Percentiles rank a stretch among this genome's conserved stretches.
Conservation (phyloP, 2,888 invertebrate species). For the Mactromeris polynyma region DNA sequence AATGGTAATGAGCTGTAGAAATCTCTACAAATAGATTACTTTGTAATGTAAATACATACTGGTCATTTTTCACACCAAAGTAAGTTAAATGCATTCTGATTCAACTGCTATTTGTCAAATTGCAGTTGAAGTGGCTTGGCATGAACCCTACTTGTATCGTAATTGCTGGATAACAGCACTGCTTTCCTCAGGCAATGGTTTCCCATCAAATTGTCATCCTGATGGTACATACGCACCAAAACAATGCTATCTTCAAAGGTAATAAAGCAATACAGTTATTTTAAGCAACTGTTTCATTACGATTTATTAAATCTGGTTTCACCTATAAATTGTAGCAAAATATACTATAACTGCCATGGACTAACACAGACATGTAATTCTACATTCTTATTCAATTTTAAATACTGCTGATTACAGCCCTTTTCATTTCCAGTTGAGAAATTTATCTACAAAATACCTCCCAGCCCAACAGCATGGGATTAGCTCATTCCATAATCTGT, state of each 20-base stretch:
- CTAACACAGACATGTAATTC: too few species aligned
- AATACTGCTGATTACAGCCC: too few species aligned
- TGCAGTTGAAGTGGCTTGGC: conserved; percentile 54
- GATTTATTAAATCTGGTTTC: too few species aligned
- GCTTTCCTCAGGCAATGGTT: conserved; percentile 42
- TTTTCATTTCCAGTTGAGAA: too few species aligned
- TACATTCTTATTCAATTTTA: too few species aligned
- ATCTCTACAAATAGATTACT: too few species aligned
- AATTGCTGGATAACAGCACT: conserved; percentile 68
- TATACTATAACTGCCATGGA: too few species aligned
- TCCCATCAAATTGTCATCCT: conserved; percentile 56
- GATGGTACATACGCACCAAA: conserved; percentile 64
- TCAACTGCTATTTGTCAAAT: conserved; percentile 33
- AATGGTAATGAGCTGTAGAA: too few species aligned
- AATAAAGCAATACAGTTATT: neutral
- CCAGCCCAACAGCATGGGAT: neutral
- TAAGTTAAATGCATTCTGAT: neutral
- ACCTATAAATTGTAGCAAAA: too few species aligned
- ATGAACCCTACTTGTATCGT: conserved; percentile 51
- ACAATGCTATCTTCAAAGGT: conserved; percentile 66
- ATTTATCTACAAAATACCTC: neutral
- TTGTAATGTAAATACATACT: neutral
- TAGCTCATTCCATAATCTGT: neutral
- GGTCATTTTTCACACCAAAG: neutral
- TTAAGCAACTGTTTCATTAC: too few species aligned